Percentiles rank a stretch among this genome's conserved stretches.
Conservation (phyloP, 2,888 invertebrate genomes). For the Synanthedon vespiformis region DNA sequence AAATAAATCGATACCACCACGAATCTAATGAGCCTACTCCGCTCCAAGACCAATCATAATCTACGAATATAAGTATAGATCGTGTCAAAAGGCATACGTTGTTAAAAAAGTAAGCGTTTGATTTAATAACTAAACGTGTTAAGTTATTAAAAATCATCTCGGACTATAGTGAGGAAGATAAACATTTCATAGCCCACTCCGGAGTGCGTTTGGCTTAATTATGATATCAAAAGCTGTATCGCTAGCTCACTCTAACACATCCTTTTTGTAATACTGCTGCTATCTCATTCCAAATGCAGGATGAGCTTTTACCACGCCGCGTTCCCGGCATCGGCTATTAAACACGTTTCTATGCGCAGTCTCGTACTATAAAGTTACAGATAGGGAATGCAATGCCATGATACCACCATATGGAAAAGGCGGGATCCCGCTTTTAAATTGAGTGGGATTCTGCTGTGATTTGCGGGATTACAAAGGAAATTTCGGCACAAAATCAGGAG, state of each 20-base stretch:
- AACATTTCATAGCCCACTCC: slow-evolving; percentile 49
- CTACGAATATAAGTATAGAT: slow-evolving; percentile 7
- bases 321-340: slow-evolving; percentile 53
- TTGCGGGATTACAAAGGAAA: no score
- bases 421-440: no score
- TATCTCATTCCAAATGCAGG: slow-evolving; percentile 40
- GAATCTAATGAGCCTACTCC: no score
- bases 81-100: slow-evolving; percentile 23
- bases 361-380: slow-evolving; percentile 52
- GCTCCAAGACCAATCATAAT: no score
- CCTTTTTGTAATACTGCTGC: slow-evolving; percentile 24
- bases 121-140: slow-evolving; percentile 44
- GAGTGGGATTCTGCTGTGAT: no score
- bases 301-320: slow-evolving; percentile 32
- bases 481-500: no score
- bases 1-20: no score
- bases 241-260: slow-evolving; percentile 35
- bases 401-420: no score
- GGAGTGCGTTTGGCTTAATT: slow-evolving; percentile 42
- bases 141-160: slow-evolving; percentile 49
- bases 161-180: slow-evolving; percentile 49
- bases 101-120: slow-evolving; percentile 25
- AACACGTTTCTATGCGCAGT: slow-evolving; percentile 66
- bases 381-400: slow-evolving; percentile 7
- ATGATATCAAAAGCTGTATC: slow-evolving; percentile 62